Evolutionary conservation across 2,797 vertebrate species (phyloP).

Genomic region (Phrynocephalus vlangalii): DNA sequence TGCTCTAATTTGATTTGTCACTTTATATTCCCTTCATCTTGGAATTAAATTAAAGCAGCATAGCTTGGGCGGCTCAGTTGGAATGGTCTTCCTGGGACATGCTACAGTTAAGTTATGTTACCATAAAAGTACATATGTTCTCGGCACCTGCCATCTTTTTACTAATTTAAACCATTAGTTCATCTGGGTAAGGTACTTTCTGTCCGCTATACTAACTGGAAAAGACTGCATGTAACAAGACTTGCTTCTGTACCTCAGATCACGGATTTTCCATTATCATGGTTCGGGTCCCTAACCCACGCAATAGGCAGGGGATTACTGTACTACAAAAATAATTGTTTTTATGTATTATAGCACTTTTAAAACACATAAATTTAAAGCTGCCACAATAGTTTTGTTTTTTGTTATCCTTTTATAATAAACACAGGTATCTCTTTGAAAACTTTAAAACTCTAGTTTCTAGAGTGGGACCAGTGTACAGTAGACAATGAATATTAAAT

Average conservation of each 20-base stretch:
- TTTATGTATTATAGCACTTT: too few species aligned
- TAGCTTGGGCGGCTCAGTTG: background rate
- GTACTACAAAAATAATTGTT: too few species aligned
- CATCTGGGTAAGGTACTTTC: background rate
- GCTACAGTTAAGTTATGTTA: background rate
- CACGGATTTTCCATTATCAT: too few species aligned
- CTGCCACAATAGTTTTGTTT: too few species aligned
- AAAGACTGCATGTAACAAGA: background rate
- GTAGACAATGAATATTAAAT: constrained; percentile 29
- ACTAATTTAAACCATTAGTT: background rate
- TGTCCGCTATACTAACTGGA: background rate
- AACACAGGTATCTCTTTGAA: background rate
- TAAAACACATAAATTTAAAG: too few species aligned
- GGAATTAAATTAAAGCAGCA: constrained; percentile 37
- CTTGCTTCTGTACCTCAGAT: background rate
- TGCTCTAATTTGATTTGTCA: constrained; percentile 4
- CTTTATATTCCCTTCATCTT: constrained; percentile 25
- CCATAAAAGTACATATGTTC: background rate
- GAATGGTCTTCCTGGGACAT: background rate
- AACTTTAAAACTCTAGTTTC: background rate
- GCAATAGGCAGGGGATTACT: too few species aligned
- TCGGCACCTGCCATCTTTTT: too few species aligned
- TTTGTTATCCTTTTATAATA: background rate
- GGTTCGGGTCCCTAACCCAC: too few species aligned
- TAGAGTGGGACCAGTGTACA: constrained; percentile 43